Evolutionary conservation across 2,888 invertebrate species (phyloP).

Genomic region (Priocnemis perturbator): DNA sequence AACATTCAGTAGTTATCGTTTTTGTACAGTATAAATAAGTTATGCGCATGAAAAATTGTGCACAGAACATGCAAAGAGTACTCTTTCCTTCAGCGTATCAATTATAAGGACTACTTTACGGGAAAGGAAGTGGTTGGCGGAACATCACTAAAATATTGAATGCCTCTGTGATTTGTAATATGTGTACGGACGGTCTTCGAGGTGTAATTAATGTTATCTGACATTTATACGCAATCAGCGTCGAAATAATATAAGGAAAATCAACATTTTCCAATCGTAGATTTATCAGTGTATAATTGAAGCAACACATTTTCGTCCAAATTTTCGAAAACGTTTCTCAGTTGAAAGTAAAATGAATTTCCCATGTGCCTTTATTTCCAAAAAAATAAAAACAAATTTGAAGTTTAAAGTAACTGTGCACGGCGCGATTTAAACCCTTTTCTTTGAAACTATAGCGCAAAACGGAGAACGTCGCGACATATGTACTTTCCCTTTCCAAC

Average conservation of each 20-base stretch:
- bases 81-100: not conserved
- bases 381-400: not conserved
- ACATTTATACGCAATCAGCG: not conserved
- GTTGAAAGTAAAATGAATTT: too few species aligned
- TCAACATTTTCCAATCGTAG: too few species aligned
- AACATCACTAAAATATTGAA: slow-evolving; percentile 12
- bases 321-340: too few species aligned
- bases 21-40: not conserved
- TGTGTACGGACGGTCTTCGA: not conserved
- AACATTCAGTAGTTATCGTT: not conserved
- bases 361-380: too few species aligned
- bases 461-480: too few species aligned
- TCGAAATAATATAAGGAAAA: too few species aligned
- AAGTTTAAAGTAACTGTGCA: not conserved
- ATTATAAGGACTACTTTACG: not conserved
- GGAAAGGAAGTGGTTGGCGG: not conserved
- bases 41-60: not conserved
- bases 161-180: slow-evolving; percentile 43
- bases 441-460: too few species aligned
- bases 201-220: not conserved
- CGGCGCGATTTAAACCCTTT: too few species aligned
- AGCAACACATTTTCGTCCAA: too few species aligned
- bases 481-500: too few species aligned
- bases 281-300: too few species aligned
- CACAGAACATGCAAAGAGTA: not conserved